phyloP scores from a whole-genome alignment of 2,888 invertebrate genomes.

The Temnothorax rugatulus region DNA sequence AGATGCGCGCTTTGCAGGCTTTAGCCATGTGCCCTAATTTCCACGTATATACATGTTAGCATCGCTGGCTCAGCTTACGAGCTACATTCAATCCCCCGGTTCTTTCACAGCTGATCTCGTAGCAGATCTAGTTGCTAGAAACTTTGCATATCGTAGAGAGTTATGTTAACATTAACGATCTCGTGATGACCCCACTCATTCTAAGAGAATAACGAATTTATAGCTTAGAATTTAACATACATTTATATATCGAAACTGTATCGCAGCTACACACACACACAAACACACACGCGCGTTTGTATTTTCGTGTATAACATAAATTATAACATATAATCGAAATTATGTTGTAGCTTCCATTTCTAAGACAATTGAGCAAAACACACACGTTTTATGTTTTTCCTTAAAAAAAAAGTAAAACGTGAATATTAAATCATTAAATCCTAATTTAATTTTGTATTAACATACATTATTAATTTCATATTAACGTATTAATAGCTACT shows the following conservation, averaged over 20 bases:
- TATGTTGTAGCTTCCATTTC: neutral
- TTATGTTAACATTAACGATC: constrained; percentile 56
- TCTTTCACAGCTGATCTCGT: constrained; percentile 54
- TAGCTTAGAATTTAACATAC: constrained; percentile 15
- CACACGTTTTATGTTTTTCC: neutral
- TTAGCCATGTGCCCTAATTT: constrained; percentile 46
- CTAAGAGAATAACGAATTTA: constrained; percentile 19
- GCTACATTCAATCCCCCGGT: constrained; percentile 47
- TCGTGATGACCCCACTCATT: constrained; percentile 37
- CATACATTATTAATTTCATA: constrained; percentile 9
- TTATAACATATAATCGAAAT: constrained; percentile 1
- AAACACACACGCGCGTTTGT: neutral
- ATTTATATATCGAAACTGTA: constrained; percentile 10
- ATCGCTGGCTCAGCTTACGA: constrained; percentile 43
- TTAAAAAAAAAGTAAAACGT: neutral
- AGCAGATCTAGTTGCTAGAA: constrained; percentile 50
- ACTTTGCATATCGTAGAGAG: constrained; percentile 46
- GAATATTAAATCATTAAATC: neutral
- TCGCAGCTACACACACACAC: neutral
- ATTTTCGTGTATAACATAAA: neutral
- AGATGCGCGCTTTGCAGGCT: constrained; percentile 41
- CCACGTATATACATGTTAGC: constrained; percentile 43
- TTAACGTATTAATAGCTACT: constrained; percentile 27
- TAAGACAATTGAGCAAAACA: neutral
- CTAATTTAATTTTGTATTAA: constrained; percentile 26